Evolutionary conservation across 1,140 invertebrate species (phyloP), one percentile per base, ranked within the genome.

Genomic region (Drosophila dunni): DNA sequence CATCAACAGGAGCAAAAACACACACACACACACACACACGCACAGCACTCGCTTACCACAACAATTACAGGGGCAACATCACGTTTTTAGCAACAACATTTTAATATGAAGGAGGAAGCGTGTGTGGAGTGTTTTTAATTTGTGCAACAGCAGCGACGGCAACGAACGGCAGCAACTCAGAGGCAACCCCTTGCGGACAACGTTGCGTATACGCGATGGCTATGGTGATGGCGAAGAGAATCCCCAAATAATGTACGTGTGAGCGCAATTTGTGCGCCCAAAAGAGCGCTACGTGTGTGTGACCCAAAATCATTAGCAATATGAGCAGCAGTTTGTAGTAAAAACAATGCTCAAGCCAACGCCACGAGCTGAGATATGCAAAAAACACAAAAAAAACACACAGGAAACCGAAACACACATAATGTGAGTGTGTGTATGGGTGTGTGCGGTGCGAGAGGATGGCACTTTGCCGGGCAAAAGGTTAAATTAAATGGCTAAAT

Each of bases 401-500:
- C 29, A 42, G 45, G 20, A 60, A 17, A 60, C 58, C 9, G 46
- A 40, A 50, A 51, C 2, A 34, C 7, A 24, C 2, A 33, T 38
- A 44, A 13, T 1, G 24, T 38, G 45, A 67, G 57, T 70, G 36
- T 73, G 51, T 73, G 56, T 76, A 53, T 57, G 71, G 51, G 57
- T 67, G 42, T 50, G 60, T 24, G 29, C 58, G 45, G 29, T 20
- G 60, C 17, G 29, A n/a, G 13, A 20, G 29, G 17, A 64, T 73
- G 64, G 51, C 63, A 45, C 3, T 62, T 61, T 67, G 70, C 58
- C 64, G 65, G 73, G 79, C 84, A 83, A 89, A 88, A 89, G 84
- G 84, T 89, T 89, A 89, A 89, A 89, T 89, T 78, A 89, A 89
- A 89, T 89, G 84, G 84, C 85, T 84, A 89, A 89, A 89, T 89